A percentile compares a stretch with the other conserved stretches of the same genome.
These are phyloP conservation scores for Hybos culiciformis DNA, from an alignment of 2,888 invertebrate genomes.

Conservation along the genomic window DNA sequence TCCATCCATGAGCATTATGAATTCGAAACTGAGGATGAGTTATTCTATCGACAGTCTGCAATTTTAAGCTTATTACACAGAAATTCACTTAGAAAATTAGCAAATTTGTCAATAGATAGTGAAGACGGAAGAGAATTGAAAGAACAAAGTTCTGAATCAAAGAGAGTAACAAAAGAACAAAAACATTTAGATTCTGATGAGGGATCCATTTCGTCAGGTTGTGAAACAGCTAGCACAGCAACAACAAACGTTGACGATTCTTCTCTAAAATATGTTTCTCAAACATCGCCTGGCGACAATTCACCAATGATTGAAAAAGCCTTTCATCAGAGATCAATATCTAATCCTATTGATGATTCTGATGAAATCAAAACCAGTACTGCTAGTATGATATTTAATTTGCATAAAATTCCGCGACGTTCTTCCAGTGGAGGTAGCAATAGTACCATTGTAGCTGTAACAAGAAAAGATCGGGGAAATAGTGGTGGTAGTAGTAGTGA, in stretches of 20 bases:
- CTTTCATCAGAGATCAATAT: too few species aligned
- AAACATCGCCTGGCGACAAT: not conserved
- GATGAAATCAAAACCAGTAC: not conserved
- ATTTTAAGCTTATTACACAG: conserved; percentile 32
- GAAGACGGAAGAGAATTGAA: conserved; percentile 21
- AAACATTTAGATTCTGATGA: conserved; percentile 49
- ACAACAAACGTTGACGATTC: conserved; percentile 39
- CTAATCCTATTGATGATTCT: not conserved
- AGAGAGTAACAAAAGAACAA: conserved; percentile 16
- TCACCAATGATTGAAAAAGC: too few species aligned
- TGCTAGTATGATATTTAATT: not conserved
- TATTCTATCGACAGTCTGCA: conserved; percentile 31
- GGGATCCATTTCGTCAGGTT: conserved; percentile 65
- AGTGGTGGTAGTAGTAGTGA: not conserved
- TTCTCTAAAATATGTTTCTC: conserved; percentile 21
- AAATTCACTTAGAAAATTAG: conserved; percentile 30
- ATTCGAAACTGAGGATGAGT: conserved; percentile 25
- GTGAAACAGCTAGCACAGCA: conserved; percentile 64
- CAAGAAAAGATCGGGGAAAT: not conserved
- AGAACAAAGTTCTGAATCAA: conserved; percentile 6
- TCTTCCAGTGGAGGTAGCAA: not conserved
- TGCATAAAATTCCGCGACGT: not conserved
- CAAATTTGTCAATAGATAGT: conserved; percentile 21
- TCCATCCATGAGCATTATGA: conserved; percentile 28
- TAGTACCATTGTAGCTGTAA: too few species aligned